Percentiles rank a stretch among this genome's conserved stretches.
Conservation (phyloP, 2,888 invertebrate genomes). For the Tethea ocularis region DNA sequence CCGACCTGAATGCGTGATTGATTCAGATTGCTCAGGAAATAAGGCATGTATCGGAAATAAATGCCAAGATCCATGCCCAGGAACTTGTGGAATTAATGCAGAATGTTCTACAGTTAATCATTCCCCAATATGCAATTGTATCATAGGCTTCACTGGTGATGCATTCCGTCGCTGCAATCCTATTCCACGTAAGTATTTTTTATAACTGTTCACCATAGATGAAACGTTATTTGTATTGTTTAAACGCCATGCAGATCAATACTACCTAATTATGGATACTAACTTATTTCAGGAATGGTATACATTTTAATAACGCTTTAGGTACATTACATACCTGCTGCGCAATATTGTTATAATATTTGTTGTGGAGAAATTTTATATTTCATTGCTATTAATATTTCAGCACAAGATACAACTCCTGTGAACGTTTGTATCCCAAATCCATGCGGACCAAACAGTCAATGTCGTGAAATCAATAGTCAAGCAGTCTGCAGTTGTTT, state of each 20-base stretch:
- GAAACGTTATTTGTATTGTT: too few relatives aligned
- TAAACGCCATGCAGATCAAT: too few relatives aligned
- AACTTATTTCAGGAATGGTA: too few relatives aligned
- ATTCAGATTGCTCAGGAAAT: slow-evolving; percentile 88
- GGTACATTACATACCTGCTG: too few relatives aligned
- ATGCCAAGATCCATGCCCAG: slow-evolving; percentile 90
- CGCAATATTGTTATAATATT: slow-evolving; percentile 9
- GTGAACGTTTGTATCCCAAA: slow-evolving; percentile 81
- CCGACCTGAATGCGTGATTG: slow-evolving; percentile 88
- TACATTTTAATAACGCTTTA: too few relatives aligned
- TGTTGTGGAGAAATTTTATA: slow-evolving; percentile 8
- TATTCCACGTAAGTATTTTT: slow-evolving; percentile 60
- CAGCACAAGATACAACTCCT: slow-evolving; percentile 71
- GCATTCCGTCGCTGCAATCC: slow-evolving; percentile 80
- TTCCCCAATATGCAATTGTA: slow-evolving; percentile 87
- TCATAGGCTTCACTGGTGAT: slow-evolving; percentile 86
- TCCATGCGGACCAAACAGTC: slow-evolving; percentile 86
- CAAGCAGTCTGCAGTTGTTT: slow-evolving; percentile 89
- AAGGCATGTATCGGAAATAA: slow-evolving; percentile 89
- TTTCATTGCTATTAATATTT: slow-evolving; percentile 27
- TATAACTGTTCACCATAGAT: slow-evolving; percentile 1
- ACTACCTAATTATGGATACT: too few relatives aligned
- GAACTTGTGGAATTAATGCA: slow-evolving; percentile 89
- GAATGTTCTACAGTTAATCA: slow-evolving; percentile 89
- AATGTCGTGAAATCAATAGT: slow-evolving; percentile 82